Evolutionary conservation across 2,113 vertebrate genomes (phyloP), one percentile per base, ranked within the genome.

Genomic region (Poecile atricapillus): DNA sequence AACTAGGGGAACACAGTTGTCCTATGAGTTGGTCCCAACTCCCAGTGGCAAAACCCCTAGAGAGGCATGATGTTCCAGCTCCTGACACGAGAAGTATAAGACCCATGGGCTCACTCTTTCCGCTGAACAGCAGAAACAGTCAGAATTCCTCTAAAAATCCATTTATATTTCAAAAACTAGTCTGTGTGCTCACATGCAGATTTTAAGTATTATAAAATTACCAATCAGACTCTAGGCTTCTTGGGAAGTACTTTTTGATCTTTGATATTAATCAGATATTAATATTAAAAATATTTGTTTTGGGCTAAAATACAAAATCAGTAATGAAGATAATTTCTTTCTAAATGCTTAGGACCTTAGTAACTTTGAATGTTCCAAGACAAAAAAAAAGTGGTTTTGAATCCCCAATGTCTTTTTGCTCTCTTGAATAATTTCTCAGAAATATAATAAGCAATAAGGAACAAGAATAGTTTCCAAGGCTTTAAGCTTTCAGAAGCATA

Each of bases 1-100:
- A 7, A n/a, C 8, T 5, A 30, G 16, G 2, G 2, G 0, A 13
- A 9, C 15, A 46, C 15, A 4, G 5, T 2, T 13, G 2, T 14
- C 39, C 53, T 59, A 12, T 37, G 15, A 52, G 6, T 21, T 47
- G 8, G 10, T 43, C 27, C 13, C 28, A 15, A 23, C 2, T 12
- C 15, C 5, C 2, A 4, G 11, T 1, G 2, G 35, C 56, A 71
- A 39, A 65, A 82, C 6, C 79, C 23, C 30, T 46, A 1, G 6
- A 39, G 31, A 58, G 9, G 1, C 1, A 30, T 6, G 9, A 20
- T 44, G 11, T 59, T 58, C n/a, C 24, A 81, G 19, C 10, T 11
- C 6, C 28, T 92, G 37, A 37, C 23, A 27, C 1, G 25, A 50
- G 18, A 65, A 2, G 4, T 27, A 7, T 41, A 82, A 93, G 87